Evolutionary conservation across 35 echinoderm and acorn worm genomes (phyloP), one percentile per base, ranked within the genome.

Genomic region (Apostichopus japonicus): DNA sequence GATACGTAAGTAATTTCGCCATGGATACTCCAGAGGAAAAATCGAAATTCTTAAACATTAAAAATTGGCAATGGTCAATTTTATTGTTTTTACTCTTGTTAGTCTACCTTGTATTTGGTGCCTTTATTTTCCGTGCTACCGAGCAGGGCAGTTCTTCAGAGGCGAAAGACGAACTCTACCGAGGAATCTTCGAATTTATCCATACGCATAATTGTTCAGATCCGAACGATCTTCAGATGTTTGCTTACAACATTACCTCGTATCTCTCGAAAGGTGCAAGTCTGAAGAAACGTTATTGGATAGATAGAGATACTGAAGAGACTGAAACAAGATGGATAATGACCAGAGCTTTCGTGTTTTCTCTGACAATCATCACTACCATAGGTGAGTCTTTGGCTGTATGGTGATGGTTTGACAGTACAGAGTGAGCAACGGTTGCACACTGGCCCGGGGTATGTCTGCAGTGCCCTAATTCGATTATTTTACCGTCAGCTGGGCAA

Each of bases 311-410:
- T 24, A 56, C 17, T 2, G 84, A 87, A 17, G 84, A 65, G 23
- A 61, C 63, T 25, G 23, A 54, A 87, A 62, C 84, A 23, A 87
- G 53, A 21, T 87, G 84, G 84, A 87, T 58, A 17, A 62, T 67
- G 84, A 65, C 84, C 6, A 87, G 63, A 87, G 84, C 84, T 11
- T 65, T 71, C 22, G 57, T 87, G 6, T 71, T 87, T 58, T 24
- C 84, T 25, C 56, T 87, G 13, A 87, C 84, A n/a, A 67, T 87
- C 57, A 25, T 87, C 6, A 87, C 84, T 54, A 87, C 84, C 4
- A 87, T 87, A 62, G 84, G 84, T 87, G 56, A 87, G 63, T 23
- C 19, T 3, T 24, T 67, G 27, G 27, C 27, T 33, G 27, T 33
- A 33, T 33, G 27, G 2, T 33, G 27, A 33, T 33, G 27, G 27